Percentiles rank a stretch among this genome's conserved stretches.
These are phyloP conservation scores for Clepsis dumicolana DNA, from an alignment of 2,888 invertebrate species.

Conservation along the genomic window DNA sequence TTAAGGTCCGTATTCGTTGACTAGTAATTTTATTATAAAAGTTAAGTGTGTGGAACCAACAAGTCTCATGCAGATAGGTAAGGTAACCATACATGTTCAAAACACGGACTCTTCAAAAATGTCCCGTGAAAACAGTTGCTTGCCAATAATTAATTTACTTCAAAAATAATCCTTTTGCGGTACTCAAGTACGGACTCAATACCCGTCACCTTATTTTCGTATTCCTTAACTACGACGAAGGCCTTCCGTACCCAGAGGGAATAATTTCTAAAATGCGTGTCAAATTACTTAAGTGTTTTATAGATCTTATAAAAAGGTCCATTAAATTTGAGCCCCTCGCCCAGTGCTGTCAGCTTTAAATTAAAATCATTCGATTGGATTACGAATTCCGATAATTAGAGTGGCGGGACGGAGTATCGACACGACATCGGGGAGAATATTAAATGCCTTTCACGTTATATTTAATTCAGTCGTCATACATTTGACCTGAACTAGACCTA, in stretches of 20 bases:
- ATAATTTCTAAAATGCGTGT: constrained; percentile 34
- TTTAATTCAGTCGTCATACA: background rate
- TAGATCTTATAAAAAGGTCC: constrained; percentile 41
- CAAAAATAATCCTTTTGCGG: background rate
- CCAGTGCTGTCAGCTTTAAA: constrained; percentile 30
- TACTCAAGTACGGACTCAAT: background rate
- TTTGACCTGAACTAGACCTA: too few species aligned
- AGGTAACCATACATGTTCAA: background rate
- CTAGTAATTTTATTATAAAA: too few species aligned
- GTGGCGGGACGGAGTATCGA: constrained; percentile 21
- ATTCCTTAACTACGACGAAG: background rate
- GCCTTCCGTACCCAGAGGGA: constrained; percentile 9
- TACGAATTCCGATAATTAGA: constrained; percentile 38
- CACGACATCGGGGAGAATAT: constrained; percentile 25
- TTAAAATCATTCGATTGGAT: constrained; percentile 40
- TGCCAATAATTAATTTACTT: background rate
- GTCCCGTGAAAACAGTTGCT: background rate
- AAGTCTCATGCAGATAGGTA: too few species aligned
- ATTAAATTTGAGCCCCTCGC: constrained; percentile 29
- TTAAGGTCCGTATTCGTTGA: too few species aligned
- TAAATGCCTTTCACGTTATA: background rate
- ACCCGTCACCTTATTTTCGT: background rate
- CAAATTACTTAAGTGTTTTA: constrained; percentile 43
- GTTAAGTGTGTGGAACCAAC: too few species aligned
- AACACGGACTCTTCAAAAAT: background rate